Evolutionary conservation across 2,888 invertebrate species (phyloP).

Genomic region (Diaprepes abbreviatus): DNA sequence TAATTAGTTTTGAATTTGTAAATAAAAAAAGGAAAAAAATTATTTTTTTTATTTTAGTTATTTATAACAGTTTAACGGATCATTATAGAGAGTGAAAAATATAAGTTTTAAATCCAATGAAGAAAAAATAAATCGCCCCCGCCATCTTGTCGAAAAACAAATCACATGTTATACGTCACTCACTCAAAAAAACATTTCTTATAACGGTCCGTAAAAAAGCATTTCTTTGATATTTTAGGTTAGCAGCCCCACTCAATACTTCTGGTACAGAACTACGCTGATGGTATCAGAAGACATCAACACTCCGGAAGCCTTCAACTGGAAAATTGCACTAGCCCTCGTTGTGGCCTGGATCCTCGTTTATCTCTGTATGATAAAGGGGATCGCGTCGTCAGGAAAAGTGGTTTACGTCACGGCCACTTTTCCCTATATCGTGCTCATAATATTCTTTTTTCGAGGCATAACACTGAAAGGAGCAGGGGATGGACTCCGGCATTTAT

Average conservation of each 20-base stretch:
- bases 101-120: too few species aligned
- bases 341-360: conserved; percentile 94
- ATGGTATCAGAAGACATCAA: conserved; percentile 92
- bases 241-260: conserved; percentile 93
- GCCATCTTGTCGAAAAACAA: too few species aligned
- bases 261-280: conserved; percentile 94
- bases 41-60: too few species aligned
- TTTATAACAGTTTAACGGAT: too few species aligned
- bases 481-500: conserved; percentile 89
- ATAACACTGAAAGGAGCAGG: conserved; percentile 82
- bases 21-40: too few species aligned
- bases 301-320: conserved; percentile 88
- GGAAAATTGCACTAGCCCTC: conserved; percentile 90
- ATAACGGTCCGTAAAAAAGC: too few species aligned
- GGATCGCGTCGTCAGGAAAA: conserved; percentile 96
- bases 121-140: too few species aligned
- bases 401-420: conserved; percentile 97
- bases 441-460: conserved; percentile 96
- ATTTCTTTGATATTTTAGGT: conserved; percentile 72
- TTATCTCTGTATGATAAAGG: conserved; percentile 97
- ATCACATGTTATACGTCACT: too few species aligned
- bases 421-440: conserved; percentile 94
- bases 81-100: too few species aligned
- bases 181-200: too few species aligned
- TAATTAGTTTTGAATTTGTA: too few species aligned